A percentile compares a stretch with the other conserved stretches of the same genome.
phyloP scores from a whole-genome alignment of 2,113 vertebrate species.

The Actinemys pallida region DNA sequence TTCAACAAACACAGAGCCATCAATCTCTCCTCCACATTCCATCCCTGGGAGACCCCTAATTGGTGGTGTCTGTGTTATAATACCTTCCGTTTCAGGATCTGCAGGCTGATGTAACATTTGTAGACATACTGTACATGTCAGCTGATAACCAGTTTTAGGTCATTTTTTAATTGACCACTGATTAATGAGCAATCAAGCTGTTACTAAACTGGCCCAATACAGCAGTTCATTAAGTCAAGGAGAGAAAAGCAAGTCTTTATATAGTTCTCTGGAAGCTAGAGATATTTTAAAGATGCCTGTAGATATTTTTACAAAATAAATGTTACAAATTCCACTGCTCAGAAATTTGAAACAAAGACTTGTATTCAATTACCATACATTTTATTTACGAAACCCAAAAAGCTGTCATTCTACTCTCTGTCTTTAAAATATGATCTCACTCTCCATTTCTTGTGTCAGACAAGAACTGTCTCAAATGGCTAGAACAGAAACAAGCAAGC shows the following conservation, averaged over 20 bases:
- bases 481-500: neutral
- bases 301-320: constrained; percentile 32
- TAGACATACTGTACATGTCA: constrained; percentile 19
- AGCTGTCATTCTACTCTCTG: constrained; percentile 40
- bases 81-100: constrained; percentile 8
- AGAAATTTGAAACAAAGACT: constrained; percentile 16
- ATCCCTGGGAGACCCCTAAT: neutral
- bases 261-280: constrained; percentile 41
- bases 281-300: constrained; percentile 36
- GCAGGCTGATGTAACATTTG: constrained; percentile 8
- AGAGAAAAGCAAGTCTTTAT: constrained; percentile 26
- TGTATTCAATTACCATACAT: constrained; percentile 29
- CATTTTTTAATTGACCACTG: constrained; percentile 50
- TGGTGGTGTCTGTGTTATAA: neutral
- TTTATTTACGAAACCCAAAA: constrained; percentile 42
- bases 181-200: constrained; percentile 70
- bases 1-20: neutral
- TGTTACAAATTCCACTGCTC: constrained; percentile 21
- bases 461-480: neutral
- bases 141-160: constrained; percentile 37
- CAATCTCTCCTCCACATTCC: neutral
- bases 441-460: neutral
- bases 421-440: constrained; percentile 48
- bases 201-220: constrained; percentile 53
- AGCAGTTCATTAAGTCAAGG: constrained; percentile 49